Evolutionary conservation across 2,113 vertebrate genomes (phyloP), one percentile per base, ranked within the genome.

Genomic region (Gorsachius goisagi): DNA sequence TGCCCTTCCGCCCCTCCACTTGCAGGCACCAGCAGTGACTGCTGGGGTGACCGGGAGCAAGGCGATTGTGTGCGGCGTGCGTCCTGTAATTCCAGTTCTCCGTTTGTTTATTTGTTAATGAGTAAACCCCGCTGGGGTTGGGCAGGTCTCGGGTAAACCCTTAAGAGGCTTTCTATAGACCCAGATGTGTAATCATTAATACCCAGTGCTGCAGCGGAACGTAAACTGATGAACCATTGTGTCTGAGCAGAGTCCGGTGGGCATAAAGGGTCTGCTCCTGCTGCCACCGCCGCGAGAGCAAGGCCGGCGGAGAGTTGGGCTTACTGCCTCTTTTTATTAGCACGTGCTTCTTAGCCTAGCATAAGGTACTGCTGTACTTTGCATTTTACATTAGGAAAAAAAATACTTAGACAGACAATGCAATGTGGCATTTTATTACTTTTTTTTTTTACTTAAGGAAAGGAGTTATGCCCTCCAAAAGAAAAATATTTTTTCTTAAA

Each of bases 61-160:
- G 39, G 76, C 0, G 0, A 68, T 11, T 3, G 12, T 19, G 26
- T 55, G 49, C 18, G 32, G 68, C 12, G 17, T 2, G 0, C 4
- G 3, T 44, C 85, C 67, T 88, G 73, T 66, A 58, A 53, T 81
- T 94, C 90, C 92, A 84, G 90, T 53, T 75, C 81, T 81, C 72
- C 6, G 1, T 92, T 91, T 74, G 68, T 91, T 91, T 77, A 77
- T 93, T 89, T 91, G 95, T 95, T 96, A 95, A 96, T 96, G 41
- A 97, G 96, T 97, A 95, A 96, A 86, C 89, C 50, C 85, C 50
- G 22, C 8, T 44, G 39, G 69, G 89, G 88, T 17, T 89, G 85
- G 85, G 82, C 87, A 87, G 68, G 62, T 33, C 86, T 78, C 0
- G 0, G 0, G 47, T 81, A 77, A 78, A 75, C 76, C 87, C 75